Base-by-base conservation (phyloP, 2,888 invertebrate genomes). In the Himalopsyche tibetana region DNA sequence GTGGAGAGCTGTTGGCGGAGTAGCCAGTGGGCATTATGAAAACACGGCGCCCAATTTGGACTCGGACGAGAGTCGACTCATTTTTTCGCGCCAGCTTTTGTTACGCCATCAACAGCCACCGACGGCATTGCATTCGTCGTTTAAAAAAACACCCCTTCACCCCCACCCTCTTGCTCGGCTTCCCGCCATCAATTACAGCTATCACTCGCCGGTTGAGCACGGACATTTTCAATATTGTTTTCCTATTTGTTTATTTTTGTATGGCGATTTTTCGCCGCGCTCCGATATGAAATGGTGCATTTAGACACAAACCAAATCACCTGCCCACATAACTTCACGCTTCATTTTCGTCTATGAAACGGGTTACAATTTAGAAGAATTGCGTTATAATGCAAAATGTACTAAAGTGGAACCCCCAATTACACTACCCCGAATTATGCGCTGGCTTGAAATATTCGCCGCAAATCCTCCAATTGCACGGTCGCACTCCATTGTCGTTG, bases 221-320 rank as follows among this genome's bases (percentile, higher is more conserved):
- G 83, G 85, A 84, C 85, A 69, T 85, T 87, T 87, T 85, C 85
- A 85, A 87, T 87, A 87, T 87, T 87, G 87, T 87, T 87, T 83
- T 87, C 87, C 83, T 81, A 85, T 87, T 86, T 86, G 86, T 86
- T 86, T 83, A 82, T 82, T 85, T 85, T 80, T 69, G n/a, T n/a
- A 28, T 55, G 45, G 74, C 19, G 38, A 40, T 85, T 85, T 85
- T 85, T 69, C 11, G 38, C 36, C 84, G 79, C 38, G 42, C 56
- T 45, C 42, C 80, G 80, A 82, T 28, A 56, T 42, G 83, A 83
- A 69, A 83, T 8, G 69, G 51, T 15, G 12, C 38, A 74, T 36
- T 36, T 15, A 38, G 15, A 4, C 38, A 28, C 74, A 74, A 69
- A 4, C 11, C 5, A 38, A 28, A 11, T 69, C 51, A 69, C 69